Evolutionary conservation across 37 sponge, comb jelly and placozoan species (phyloP).

Genomic region (Cliona cf. orientalis): DNA sequence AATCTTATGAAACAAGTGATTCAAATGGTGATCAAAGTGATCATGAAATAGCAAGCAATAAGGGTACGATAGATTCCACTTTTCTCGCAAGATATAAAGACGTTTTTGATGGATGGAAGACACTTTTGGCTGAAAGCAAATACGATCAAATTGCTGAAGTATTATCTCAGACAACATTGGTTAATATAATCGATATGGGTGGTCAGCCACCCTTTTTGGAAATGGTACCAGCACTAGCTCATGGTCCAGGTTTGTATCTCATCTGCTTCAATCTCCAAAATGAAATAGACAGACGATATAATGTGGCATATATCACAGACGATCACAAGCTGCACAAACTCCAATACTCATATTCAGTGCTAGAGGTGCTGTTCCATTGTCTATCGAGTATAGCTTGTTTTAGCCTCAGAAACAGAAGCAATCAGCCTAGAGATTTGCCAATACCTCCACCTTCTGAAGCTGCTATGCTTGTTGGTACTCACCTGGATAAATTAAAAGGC

Average conservation of each 20-base stretch:
- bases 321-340: no score
- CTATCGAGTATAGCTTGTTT: conserved; percentile 9
- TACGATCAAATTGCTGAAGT: no score
- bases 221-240: conserved; percentile 5
- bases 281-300: not conserved
- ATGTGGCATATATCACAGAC: not conserved
- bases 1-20: no score
- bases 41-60: no score
- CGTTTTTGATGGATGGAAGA: no score
- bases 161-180: no score
- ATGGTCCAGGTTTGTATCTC: conserved; percentile 10
- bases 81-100: no score
- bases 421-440: no score
- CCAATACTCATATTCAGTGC: not conserved
- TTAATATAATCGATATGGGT: conserved; percentile 2
- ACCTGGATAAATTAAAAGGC: conserved; percentile 1
- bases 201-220: conserved; percentile 10
- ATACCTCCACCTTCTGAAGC: no score
- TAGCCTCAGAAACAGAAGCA: not conserved
- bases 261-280: not conserved
- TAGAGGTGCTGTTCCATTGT: not conserved
- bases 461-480: conserved; percentile 10
- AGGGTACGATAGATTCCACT: no score
- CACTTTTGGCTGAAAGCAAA: no score
- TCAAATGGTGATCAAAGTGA: no score